Evolutionary conservation across 2,113 vertebrate species (phyloP), one percentile per base, ranked within the genome.

Genomic region (Picathartes gymnocephalus): DNA sequence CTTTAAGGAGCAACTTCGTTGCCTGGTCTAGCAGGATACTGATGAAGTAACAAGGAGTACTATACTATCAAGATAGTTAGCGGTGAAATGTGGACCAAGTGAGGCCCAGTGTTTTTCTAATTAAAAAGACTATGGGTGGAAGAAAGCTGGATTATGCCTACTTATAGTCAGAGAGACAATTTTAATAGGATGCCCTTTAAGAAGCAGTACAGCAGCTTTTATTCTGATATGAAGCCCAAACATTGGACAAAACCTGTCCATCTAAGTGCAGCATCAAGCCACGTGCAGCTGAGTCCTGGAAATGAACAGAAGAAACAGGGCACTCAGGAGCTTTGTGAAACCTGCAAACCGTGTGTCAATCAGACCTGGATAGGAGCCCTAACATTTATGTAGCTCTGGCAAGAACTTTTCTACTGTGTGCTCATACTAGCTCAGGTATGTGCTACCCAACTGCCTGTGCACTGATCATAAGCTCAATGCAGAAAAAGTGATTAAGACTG

Each of bases 21-120:
- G 11, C 33, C 45, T 68, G 30, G 7, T 39, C 8, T 53, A 56
- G 23, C 10, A 79, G 35, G 35, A 37, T 51, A 60, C 17, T 40
- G 47, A 66, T 51, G 60, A 81, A 66, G 7, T 45, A 72, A 40
- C 5, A 71, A 54, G 31, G 7, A 69, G 20, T 30, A 62, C 10
- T 56, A 11, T 20, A 79, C 73, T 0, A 0, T 39, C 44, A 77
- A 56, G 30, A 45, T 2, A 45, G 8, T 28, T 11, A 51, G 8
- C 7, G 0, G 9, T 42, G 73, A 91, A 88, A 69, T 0, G 0
- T 15, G n/a, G 44, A 64, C 4, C 2, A 8, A 20, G 28, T 53
- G 28, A 85, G 11, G 12, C 5, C 21, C 6, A 25, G 10, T 39
- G 39, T 33, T 47, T 66, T 90, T 85, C 33, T 68, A 51, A 56